Conservation (phyloP, 2,113 vertebrate genomes). For the mouse (Mus musculus) region DNA sequence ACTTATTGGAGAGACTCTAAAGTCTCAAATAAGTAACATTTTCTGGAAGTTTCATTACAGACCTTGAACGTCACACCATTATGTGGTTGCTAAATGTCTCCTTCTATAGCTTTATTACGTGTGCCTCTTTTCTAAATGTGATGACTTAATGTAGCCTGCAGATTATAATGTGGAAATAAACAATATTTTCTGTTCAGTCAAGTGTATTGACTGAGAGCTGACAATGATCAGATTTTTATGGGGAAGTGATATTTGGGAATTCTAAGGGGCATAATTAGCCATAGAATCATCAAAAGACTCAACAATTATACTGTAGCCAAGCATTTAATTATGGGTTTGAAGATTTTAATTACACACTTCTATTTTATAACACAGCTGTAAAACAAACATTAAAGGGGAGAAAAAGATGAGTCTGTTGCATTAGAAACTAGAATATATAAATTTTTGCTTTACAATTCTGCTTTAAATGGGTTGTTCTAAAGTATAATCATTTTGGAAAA, state of each 20-base stretch:
- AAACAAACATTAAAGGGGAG: conserved; percentile 78
- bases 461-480: conserved; percentile 52
- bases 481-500: conserved; percentile 11
- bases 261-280: conserved; percentile 77
- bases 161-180: neutral
- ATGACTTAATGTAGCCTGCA: neutral
- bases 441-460: conserved; percentile 60
- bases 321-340: conserved; percentile 83
- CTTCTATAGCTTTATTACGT: neutral
- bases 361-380: conserved; percentile 81
- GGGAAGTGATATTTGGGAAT: conserved; percentile 70
- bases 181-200: neutral
- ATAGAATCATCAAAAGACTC: conserved; percentile 75
- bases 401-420: conserved; percentile 63
- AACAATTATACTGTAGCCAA: conserved; percentile 73
- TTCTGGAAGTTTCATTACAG: neutral
- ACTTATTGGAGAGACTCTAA: neutral
- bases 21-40: neutral
- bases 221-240: conserved; percentile 60
- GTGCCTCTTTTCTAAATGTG: conserved; percentile 40
- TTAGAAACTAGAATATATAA: conserved; percentile 63
- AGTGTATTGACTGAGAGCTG: conserved; percentile 47
- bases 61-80: neutral
- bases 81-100: neutral
- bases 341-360: conserved; percentile 85